These are phyloP conservation scores for Phenganax stokvisi DNA, from an alignment of 92 coral and sea anemone species.

Conservation along the genomic window DNA sequence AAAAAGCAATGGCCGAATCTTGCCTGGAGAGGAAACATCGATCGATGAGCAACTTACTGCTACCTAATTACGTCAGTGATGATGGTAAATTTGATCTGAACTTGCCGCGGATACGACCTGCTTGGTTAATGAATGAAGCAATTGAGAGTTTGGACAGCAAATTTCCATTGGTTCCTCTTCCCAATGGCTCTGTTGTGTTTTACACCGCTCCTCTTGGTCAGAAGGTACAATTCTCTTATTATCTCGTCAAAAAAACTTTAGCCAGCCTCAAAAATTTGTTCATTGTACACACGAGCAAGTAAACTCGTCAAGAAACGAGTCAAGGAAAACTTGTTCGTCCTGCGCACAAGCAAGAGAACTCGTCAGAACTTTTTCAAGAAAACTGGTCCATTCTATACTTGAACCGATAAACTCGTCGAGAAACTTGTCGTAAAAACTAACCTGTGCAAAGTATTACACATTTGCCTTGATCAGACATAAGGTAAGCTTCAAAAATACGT, in stretches of 20 bases:
- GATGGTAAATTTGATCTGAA: constrained; percentile 15
- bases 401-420: no score
- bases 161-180: constrained; percentile 89
- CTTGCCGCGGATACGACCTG: constrained; percentile 62
- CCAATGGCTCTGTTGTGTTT: constrained; percentile 66
- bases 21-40: constrained; percentile 9
- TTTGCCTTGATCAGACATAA: not conserved
- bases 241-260: no score
- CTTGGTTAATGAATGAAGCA: constrained; percentile 70
- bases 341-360: no score
- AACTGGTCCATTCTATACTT: no score
- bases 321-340: no score
- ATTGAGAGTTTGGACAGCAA: constrained; percentile 72
- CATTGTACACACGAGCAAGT: no score
- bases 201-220: constrained; percentile 77
- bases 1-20: not conserved
- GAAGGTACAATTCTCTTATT: constrained; percentile 49
- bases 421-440: no score
- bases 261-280: no score
- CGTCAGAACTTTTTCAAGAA: no score
- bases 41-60: constrained; percentile 26
- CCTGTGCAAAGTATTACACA: not conserved
- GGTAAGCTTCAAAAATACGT: not conserved
- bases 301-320: no score
- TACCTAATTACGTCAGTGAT: constrained; percentile 32